A percentile compares a stretch with the other conserved stretches of the same genome.
Conservation (phyloP, 1,140 invertebrate species). For the Macrotrachela quadricornifera region DNA sequence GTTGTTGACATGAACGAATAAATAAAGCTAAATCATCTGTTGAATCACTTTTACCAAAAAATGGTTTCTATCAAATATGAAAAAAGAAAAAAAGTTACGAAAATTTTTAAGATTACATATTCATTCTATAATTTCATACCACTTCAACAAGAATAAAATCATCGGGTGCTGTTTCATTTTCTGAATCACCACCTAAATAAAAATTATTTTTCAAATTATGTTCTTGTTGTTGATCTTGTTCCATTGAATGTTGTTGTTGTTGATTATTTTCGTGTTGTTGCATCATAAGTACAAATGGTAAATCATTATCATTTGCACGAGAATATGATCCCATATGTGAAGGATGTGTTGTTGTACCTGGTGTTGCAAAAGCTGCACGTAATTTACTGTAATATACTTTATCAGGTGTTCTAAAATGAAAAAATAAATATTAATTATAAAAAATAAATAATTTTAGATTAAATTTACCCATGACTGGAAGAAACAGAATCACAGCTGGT, state of each 20-base stretch:
- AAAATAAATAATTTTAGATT: too few species aligned
- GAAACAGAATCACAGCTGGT: too few species aligned
- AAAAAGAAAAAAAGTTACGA: conserved; percentile 4
- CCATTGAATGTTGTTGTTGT: background rate
- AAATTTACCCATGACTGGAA: too few species aligned
- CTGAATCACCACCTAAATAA: too few species aligned
- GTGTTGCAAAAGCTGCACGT: conserved; percentile 6
- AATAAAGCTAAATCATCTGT: conserved; percentile 49
- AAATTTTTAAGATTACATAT: background rate
- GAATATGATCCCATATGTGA: background rate
- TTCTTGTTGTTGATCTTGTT: background rate
- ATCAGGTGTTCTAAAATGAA: conserved; percentile 2
- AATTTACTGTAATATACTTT: conserved; percentile 8
- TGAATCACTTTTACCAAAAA: conserved; percentile 33
- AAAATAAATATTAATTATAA: conserved; percentile 15
- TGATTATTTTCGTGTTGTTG: background rate
- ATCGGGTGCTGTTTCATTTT: conserved; percentile 32
- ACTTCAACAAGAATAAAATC: conserved; percentile 51
- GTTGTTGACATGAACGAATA: conserved; percentile 52
- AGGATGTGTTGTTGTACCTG: conserved; percentile 4
- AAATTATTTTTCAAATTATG: background rate
- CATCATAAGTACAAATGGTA: conserved; percentile 3
- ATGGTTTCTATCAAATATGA: conserved; percentile 33
- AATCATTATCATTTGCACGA: conserved; percentile 4
- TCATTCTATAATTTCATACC: conserved; percentile 11